Evolutionary conservation across 2,888 invertebrate species (phyloP).

Genomic region (Papilio elwesi): DNA sequence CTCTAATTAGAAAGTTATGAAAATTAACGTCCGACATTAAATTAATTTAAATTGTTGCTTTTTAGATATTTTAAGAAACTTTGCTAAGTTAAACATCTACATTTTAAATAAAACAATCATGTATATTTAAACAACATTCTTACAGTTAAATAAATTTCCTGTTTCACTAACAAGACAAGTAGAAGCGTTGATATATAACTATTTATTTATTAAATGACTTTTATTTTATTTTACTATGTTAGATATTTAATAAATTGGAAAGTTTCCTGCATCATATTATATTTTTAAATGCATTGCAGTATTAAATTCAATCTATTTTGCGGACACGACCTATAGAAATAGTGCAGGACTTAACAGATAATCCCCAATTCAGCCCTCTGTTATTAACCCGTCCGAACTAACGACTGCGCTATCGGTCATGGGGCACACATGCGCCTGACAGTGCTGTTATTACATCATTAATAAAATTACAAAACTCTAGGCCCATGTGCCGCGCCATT

Average conservation of each 20-base stretch:
- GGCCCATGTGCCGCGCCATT: constrained; percentile 72
- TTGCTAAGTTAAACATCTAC: background rate
- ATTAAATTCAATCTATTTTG: constrained; percentile 44
- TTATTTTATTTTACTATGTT: background rate
- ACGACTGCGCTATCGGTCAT: constrained; percentile 83
- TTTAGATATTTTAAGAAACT: constrained; percentile 2
- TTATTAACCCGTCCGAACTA: constrained; percentile 81
- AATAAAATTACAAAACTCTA: constrained; percentile 84
- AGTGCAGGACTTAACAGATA: constrained; percentile 69
- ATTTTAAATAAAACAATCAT: background rate
- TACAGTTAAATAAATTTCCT: too few species aligned
- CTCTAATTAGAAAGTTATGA: constrained; percentile 14
- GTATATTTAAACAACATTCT: background rate
- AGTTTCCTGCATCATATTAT: background rate
- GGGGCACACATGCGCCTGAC: constrained; percentile 81
- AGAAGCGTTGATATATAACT: too few species aligned
- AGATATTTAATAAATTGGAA: background rate
- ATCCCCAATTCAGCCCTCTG: constrained; percentile 72
- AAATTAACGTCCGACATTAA: constrained; percentile 16
- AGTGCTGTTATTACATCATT: constrained; percentile 84
- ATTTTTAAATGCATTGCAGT: background rate
- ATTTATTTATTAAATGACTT: background rate
- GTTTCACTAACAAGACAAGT: background rate
- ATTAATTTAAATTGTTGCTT: constrained; percentile 9
- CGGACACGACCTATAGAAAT: constrained; percentile 48